Evolutionary conservation across 2,888 invertebrate genomes (phyloP), one percentile per base, ranked within the genome.

Genomic region (Apodemia duryi): DNA sequence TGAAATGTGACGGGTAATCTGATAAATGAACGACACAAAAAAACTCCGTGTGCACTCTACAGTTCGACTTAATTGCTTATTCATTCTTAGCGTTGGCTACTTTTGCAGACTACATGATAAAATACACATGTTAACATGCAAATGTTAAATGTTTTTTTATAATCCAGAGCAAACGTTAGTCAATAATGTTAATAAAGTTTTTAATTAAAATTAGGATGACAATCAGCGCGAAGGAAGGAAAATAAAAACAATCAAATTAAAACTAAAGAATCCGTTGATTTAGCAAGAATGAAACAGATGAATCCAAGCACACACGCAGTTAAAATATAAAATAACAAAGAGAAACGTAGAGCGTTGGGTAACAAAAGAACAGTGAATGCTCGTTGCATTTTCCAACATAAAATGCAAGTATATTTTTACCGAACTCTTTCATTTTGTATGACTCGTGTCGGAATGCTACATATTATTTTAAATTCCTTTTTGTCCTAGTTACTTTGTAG

Each of bases 1-100:
- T 74, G 70, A 73, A 76, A 74, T 75, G 77, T 79, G 81, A 80
- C 80, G 74, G 77, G 69, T 73, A 81, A 86, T 85, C 84, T 76
- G 84, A 85, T 85, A 81, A 82, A 80, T 79, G 77, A 71, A 75
- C 75, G 75, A 79, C 82, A 84, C 80, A 79, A 79, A 32, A 49
- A 57, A 82, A 78, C 72, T 71, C 72, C 69, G 73, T 72, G 70
- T 69, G 73, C 75, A 72, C 77, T 68, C 72, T 74, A 77, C 80
- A 81, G 84, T 84, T 83, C 81, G 80, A 80, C 77, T 80, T 80
- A 77, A 80, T 77, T 75, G 73, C 74, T 76, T 78, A 77, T 76
- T 78, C 75, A 77, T 76, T 61, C 61, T 51, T 72, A 70, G 62
- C 68, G 66, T 71, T n/a, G 63, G 60, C 65, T 57, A 63, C 61